A percentile compares a stretch with the other conserved stretches of the same genome.
phyloP scores from a whole-genome alignment of 2,797 vertebrate genomes.

The Eutrigla gurnardus region DNA sequence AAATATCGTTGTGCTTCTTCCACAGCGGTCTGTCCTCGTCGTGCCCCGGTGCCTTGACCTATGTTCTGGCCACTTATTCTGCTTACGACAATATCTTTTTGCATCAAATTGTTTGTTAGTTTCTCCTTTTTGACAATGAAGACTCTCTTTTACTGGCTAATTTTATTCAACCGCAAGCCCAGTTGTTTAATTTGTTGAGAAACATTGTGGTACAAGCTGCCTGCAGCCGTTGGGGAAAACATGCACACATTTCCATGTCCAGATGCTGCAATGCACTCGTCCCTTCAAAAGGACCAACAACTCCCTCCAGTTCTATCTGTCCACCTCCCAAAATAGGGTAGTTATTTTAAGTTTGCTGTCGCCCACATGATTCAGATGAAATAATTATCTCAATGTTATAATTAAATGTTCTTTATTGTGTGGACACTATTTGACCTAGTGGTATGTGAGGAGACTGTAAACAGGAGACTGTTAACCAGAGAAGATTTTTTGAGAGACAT shows the following conservation, averaged over 20 bases:
- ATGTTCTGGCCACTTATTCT: not conserved
- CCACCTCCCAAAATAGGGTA: slow-evolving; percentile 12
- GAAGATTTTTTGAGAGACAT: not conserved
- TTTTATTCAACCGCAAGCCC: not conserved
- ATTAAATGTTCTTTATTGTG: slow-evolving; percentile 43
- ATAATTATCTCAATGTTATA: slow-evolving; percentile 31
- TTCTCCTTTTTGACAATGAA: not conserved
- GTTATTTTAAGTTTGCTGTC: slow-evolving; percentile 35
- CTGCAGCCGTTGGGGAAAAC: slow-evolving; percentile 3
- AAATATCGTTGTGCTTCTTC: not conserved
- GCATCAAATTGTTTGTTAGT: not conserved
- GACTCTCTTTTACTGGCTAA: not conserved
- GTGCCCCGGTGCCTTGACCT: not conserved
- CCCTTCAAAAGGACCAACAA: slow-evolving; percentile 33
- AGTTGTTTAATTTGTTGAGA: not conserved
- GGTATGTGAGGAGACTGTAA: slow-evolving; percentile 28
- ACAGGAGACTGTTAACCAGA: slow-evolving; percentile 8
- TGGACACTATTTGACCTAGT: slow-evolving; percentile 1
- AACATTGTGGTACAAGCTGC: not conserved
- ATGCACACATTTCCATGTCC: slow-evolving; percentile 10
- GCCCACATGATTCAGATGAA: slow-evolving; percentile 48
- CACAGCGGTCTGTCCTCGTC: not conserved
- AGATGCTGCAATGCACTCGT: slow-evolving; percentile 12
- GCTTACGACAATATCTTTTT: not conserved
- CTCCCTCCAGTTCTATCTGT: slow-evolving; percentile 11